Conservation (phyloP, 64 coral and sea anemone species). For the Montipora sp. region DNA sequence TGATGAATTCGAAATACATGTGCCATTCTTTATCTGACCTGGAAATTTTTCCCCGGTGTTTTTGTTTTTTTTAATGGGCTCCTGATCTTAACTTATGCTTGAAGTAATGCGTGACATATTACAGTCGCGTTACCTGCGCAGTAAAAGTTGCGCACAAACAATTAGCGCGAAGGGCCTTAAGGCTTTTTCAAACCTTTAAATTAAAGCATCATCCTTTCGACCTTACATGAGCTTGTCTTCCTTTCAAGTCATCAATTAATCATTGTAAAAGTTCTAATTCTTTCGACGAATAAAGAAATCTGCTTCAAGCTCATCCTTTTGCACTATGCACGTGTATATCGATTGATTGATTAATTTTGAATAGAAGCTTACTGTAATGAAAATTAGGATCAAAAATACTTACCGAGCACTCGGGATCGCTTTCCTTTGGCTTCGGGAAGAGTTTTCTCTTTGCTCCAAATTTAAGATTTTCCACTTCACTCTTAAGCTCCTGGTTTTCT, state of each 20-base stretch:
- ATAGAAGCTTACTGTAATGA: neutral
- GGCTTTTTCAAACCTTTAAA: too few species aligned
- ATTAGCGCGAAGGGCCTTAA: too few species aligned
- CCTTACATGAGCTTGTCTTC: neutral
- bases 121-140: too few species aligned
- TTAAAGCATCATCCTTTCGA: neutral
- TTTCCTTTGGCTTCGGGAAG: neutral
- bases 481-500: slow-evolving; percentile 7
- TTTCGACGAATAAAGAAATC: neutral
- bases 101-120: too few species aligned
- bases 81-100: too few species aligned
- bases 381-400: slow-evolving; percentile 1
- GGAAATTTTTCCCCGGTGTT: too few species aligned
- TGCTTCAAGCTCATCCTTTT: neutral
- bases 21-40: too few species aligned
- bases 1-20: too few species aligned
- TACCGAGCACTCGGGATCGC: slow-evolving; percentile 11
- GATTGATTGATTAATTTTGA: neutral
- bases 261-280: neutral
- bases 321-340: neutral
- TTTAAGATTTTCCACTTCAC: slow-evolving; percentile 12
- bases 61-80: too few species aligned
- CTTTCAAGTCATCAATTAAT: neutral
- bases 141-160: too few species aligned
- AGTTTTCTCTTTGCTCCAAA: neutral